phyloP scores from a whole-genome alignment of 2,113 vertebrate species.

The Corynorhinus townsendii region DNA sequence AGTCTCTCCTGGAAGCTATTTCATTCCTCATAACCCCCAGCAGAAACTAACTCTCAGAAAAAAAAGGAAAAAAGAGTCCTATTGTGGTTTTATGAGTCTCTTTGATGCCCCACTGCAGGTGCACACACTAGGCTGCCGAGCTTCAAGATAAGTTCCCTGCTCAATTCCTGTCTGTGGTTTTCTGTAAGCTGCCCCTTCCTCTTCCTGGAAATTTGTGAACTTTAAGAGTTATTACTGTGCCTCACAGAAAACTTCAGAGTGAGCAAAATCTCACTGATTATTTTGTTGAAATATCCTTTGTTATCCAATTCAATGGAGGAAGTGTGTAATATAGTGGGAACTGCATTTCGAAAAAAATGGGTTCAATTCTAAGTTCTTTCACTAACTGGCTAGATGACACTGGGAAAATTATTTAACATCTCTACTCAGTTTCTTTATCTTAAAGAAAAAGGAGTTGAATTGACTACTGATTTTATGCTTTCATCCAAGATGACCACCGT shows the following conservation, averaged over 20 bases:
- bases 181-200: constrained; percentile 48
- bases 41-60: constrained; percentile 61
- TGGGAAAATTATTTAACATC: neutral
- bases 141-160: constrained; percentile 50
- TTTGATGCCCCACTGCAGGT: constrained; percentile 73
- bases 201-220: constrained; percentile 30
- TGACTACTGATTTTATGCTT: neutral
- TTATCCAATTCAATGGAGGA: neutral
- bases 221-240: neutral
- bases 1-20: constrained; percentile 75
- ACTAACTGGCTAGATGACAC: neutral
- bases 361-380: neutral
- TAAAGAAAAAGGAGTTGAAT: neutral
- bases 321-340: neutral
- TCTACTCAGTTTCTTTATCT: neutral
- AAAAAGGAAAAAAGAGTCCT: neutral
- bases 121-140: neutral
- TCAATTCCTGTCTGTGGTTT: constrained; percentile 59
- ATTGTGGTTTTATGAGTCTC: constrained; percentile 25
- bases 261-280: neutral
- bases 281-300: neutral
- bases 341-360: neutral
- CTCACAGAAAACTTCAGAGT: constrained; percentile 3
- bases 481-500: neutral
- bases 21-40: constrained; percentile 52